Conservation (phyloP, 30 jellyfish, hydroid and myxozoan species). For the Nemopilema nomurai region DNA sequence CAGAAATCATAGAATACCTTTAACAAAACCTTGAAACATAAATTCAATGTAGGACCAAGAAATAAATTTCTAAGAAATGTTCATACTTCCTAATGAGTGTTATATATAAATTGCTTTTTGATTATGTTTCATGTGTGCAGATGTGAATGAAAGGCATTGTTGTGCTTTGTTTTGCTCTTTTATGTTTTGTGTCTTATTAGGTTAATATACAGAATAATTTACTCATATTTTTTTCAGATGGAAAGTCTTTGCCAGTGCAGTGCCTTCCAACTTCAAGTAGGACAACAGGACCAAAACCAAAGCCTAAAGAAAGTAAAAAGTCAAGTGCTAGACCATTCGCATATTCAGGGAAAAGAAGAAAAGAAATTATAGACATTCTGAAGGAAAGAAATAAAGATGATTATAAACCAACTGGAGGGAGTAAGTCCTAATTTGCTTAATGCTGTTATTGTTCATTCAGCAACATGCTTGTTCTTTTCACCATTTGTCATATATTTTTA, state of each 20-base stretch:
- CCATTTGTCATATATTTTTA: too few relatives aligned
- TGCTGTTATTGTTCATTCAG: too few relatives aligned
- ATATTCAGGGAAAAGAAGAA: constrained; percentile 55
- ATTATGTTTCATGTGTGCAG: too few relatives aligned
- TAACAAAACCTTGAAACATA: too few relatives aligned
- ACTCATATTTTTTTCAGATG: not conserved
- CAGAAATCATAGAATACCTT: too few relatives aligned
- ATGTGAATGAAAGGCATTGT: too few relatives aligned
- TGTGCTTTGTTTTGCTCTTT: too few relatives aligned
- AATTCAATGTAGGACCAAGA: too few relatives aligned
- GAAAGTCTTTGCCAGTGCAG: constrained; percentile 21
- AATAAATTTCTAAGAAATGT: too few relatives aligned
- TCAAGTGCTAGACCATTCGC: constrained; percentile 8
- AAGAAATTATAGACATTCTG: constrained; percentile 62
- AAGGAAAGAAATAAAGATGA: constrained; percentile 45
- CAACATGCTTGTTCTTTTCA: too few relatives aligned
- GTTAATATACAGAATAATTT: not conserved
- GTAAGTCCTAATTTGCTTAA: constrained; percentile 47
- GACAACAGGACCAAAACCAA: not conserved
- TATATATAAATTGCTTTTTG: too few relatives aligned
- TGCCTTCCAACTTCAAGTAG: constrained; percentile 32
- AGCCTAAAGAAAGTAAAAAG: constrained; percentile 16
- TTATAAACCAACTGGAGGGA: constrained; percentile 65
- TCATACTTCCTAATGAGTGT: too few relatives aligned
- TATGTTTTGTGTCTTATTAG: not conserved